phyloP scores from a whole-genome alignment of 2,888 invertebrate genomes.

The Gymnosoma rotundatum region DNA sequence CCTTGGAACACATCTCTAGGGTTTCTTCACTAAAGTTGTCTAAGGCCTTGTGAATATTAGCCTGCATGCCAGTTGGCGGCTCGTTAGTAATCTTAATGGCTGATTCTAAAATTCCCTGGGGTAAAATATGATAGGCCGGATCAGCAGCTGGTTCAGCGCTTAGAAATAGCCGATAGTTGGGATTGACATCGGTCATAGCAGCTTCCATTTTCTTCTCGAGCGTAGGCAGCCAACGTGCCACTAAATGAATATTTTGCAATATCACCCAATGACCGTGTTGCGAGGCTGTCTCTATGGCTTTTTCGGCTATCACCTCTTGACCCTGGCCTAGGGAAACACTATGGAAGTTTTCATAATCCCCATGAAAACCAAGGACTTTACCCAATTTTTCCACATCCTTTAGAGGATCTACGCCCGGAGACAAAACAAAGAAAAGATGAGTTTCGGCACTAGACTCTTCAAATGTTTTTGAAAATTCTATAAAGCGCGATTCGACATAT shows the following conservation, averaged over 20 bases:
- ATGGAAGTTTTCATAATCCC: constrained; percentile 92
- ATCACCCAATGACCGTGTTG: constrained; percentile 95
- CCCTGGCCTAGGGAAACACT: constrained; percentile 97
- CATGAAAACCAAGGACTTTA: constrained; percentile 89
- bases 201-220: constrained; percentile 96
- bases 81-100: constrained; percentile 98
- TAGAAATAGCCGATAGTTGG: constrained; percentile 88
- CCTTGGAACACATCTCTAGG: constrained; percentile 95
- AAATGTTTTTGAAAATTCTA: constrained; percentile 92
- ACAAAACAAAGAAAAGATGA: constrained; percentile 96
- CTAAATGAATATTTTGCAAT: constrained; percentile 95
- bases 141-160: constrained; percentile 93
- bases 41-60: constrained; percentile 95
- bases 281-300: constrained; percentile 90
- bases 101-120: constrained; percentile 94
- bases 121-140: constrained; percentile 86
- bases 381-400: constrained; percentile 96
- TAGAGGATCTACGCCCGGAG: constrained; percentile 96
- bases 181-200: constrained; percentile 86
- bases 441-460: constrained; percentile 92
- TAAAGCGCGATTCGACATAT: constrained; percentile 89
- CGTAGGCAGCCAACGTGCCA: constrained; percentile 92
- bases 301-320: constrained; percentile 95
- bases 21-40: constrained; percentile 97
- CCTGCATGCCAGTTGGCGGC: constrained; percentile 96